A percentile compares a stretch with the other conserved stretches of the same genome.
These are phyloP conservation scores for Podotricha telesiphe DNA, from an alignment of 2,888 invertebrate genomes.

Conservation along the genomic window DNA sequence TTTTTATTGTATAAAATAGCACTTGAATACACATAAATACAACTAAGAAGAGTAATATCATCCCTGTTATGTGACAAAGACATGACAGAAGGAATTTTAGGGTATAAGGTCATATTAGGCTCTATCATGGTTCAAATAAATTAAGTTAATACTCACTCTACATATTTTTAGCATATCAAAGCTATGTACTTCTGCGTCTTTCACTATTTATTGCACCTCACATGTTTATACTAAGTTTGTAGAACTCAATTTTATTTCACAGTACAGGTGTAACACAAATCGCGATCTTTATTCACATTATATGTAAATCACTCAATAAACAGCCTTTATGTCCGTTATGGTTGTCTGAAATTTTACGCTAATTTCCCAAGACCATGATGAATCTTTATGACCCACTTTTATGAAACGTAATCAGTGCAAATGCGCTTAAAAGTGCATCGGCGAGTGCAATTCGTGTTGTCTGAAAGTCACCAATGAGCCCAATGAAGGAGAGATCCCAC, in stretches of 20 bases:
- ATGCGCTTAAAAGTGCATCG: constrained; percentile 79
- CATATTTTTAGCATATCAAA: background rate
- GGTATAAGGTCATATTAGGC: background rate
- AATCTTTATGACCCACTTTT: constrained; percentile 57
- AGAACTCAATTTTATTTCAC: background rate
- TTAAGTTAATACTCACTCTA: constrained; percentile 5
- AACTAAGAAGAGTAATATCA: no score
- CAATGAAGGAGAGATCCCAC: constrained; percentile 83
- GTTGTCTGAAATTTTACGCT: background rate
- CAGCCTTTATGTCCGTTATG: background rate
- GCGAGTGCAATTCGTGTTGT: constrained; percentile 82
- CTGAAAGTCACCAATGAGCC: constrained; percentile 84
- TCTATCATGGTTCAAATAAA: background rate
- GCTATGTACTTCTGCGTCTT: background rate
- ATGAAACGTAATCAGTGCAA: constrained; percentile 56
- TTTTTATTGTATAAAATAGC: background rate
- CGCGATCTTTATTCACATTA: background rate
- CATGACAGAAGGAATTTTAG: background rate
- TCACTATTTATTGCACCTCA: background rate
- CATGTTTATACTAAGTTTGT: background rate
- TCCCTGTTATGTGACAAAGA: background rate
- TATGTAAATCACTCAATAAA: constrained; percentile 6
- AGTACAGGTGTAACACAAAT: constrained; percentile 4
- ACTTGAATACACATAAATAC: no score
- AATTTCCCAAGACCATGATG: constrained; percentile 18